phyloP scores from a whole-genome alignment of 2,797 vertebrate species.

The Eospalax fontanierii region DNA sequence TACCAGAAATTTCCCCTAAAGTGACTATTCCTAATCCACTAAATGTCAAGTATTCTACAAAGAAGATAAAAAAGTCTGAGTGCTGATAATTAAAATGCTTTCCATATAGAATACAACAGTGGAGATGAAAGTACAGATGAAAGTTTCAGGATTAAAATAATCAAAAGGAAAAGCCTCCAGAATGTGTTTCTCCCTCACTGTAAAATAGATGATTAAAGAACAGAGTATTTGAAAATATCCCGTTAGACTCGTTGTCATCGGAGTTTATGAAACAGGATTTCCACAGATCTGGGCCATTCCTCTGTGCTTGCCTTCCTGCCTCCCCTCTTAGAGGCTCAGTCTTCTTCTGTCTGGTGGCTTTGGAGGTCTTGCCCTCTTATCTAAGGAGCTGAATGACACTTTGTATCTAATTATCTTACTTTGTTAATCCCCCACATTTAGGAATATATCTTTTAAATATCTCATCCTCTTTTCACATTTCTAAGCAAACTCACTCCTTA shows the following conservation, averaged over 20 bases:
- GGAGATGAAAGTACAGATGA: background rate
- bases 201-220: background rate
- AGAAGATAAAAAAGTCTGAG: background rate
- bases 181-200: background rate
- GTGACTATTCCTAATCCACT: background rate
- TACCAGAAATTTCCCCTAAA: background rate
- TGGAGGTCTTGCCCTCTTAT: background rate
- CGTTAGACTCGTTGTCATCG: background rate
- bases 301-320: fast-evolving
- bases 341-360: background rate
- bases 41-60: background rate
- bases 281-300: background rate
- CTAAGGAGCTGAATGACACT: background rate
- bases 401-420: background rate
- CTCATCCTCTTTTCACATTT: background rate
- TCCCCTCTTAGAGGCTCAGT: background rate
- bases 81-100: background rate
- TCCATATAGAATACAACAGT: background rate
- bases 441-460: background rate
- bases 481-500: constrained; percentile 2
- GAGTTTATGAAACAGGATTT: background rate
- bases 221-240: background rate
- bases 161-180: background rate
- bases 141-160: background rate
- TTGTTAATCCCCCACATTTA: background rate